A percentile compares a stretch with the other conserved stretches of the same genome.
These are phyloP conservation scores for Orchesellides sinensis DNA, from an alignment of 2,888 invertebrate genomes.

Conservation along the genomic window DNA sequence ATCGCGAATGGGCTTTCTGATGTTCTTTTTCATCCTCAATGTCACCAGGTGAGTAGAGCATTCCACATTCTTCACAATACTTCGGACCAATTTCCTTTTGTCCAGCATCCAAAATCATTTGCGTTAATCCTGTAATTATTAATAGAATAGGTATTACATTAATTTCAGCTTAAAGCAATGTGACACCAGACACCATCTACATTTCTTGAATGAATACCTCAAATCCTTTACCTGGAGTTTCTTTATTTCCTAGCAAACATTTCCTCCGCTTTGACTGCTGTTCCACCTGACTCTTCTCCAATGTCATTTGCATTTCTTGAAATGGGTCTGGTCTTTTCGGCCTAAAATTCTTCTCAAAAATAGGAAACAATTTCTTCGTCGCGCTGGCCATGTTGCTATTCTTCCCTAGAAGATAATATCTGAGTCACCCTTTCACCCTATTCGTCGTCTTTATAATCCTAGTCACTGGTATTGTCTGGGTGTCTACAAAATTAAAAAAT, in stretches of 20 bases:
- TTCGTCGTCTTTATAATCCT: too few species aligned
- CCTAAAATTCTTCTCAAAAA: slow-evolving; percentile 68
- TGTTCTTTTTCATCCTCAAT: slow-evolving; percentile 71
- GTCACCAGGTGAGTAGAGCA: slow-evolving; percentile 73
- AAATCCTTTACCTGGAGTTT: slow-evolving; percentile 61
- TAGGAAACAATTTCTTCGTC: slow-evolving; percentile 69
- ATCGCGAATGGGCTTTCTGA: slow-evolving; percentile 68
- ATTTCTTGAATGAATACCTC: neutral
- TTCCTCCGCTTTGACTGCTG: slow-evolving; percentile 52
- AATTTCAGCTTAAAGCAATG: neutral
- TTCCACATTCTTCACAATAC: slow-evolving; percentile 70
- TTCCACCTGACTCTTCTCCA: slow-evolving; percentile 44
- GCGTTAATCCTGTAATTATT: slow-evolving; percentile 64
- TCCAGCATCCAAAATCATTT: slow-evolving; percentile 72
- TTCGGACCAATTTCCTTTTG: slow-evolving; percentile 72
- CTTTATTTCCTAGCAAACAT: slow-evolving; percentile 66
- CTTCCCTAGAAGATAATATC: neutral
- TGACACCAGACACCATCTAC: neutral
- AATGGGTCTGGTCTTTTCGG: slow-evolving; percentile 65
- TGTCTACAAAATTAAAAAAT: too few species aligned
- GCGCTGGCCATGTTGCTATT: neutral
- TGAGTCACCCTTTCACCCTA: neutral
- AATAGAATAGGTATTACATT: neutral
- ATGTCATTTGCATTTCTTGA: slow-evolving; percentile 56
- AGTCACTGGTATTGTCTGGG: too few species aligned